Evolutionary conservation across 2,888 invertebrate genomes (phyloP).

Genomic region (Desoria tigrina): DNA sequence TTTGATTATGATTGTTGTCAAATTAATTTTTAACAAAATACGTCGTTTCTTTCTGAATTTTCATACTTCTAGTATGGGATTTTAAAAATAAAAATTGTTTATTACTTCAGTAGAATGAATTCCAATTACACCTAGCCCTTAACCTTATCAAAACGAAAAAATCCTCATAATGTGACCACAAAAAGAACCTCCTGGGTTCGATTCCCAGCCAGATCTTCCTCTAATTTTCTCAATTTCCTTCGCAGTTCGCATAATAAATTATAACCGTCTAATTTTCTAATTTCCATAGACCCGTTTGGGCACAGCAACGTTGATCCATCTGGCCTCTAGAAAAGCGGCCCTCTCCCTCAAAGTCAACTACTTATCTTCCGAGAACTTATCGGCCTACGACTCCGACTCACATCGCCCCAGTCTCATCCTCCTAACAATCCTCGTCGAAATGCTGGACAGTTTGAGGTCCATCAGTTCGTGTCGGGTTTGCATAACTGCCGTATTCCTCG

Average conservation of each 20-base stretch:
- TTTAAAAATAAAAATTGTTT: too few species aligned
- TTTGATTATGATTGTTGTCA: too few species aligned
- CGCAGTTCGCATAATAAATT: not conserved
- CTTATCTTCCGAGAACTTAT: conserved; percentile 6
- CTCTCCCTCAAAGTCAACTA: not conserved
- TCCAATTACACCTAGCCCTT: too few species aligned
- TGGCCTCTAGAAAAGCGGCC: not conserved
- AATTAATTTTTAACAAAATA: too few species aligned
- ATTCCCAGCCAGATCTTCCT: too few species aligned
- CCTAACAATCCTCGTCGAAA: not conserved
- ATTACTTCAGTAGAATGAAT: too few species aligned
- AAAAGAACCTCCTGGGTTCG: too few species aligned
- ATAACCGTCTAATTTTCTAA: not conserved
- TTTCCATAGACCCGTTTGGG: not conserved
- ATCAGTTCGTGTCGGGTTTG: not conserved
- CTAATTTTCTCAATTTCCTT: not conserved
- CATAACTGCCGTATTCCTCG: not conserved
- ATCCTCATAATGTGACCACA: too few species aligned
- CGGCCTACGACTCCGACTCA: not conserved
- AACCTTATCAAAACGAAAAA: too few species aligned
- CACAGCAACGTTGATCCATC: not conserved
- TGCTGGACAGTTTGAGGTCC: not conserved
- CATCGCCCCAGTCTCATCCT: not conserved
- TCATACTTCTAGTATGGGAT: too few species aligned
- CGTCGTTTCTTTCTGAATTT: too few species aligned